These are phyloP conservation scores for Heliconius melpomene DNA, from an alignment of 1,140 invertebrate species.

Conservation along the genomic window DNA sequence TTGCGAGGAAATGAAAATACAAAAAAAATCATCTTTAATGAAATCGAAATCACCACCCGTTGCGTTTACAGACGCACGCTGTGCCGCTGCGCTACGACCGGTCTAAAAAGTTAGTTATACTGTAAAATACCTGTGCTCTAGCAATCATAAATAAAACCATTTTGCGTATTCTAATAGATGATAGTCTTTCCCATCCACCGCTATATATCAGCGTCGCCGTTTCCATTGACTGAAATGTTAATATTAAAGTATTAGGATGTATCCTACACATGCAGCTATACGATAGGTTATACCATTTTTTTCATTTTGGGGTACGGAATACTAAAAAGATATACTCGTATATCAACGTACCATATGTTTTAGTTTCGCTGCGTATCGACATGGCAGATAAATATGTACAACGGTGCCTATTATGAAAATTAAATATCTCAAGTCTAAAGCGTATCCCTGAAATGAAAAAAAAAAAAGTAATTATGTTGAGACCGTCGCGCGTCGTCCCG, in stretches of 20 bases:
- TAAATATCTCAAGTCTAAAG: conserved; percentile 52
- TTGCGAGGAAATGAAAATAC: too few relatives aligned
- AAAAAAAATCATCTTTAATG: too few relatives aligned
- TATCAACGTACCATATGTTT: conserved; percentile 42
- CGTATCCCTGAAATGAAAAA: conserved; percentile 45
- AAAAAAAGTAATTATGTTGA: background rate
- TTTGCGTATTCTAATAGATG: conserved; percentile 28
- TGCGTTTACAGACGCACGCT: background rate
- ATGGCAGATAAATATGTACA: conserved; percentile 55
- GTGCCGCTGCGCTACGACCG: too few relatives aligned
- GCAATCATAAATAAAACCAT: conserved; percentile 45
- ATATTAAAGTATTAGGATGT: background rate
- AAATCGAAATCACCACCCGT: background rate
- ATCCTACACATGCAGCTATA: too few relatives aligned
- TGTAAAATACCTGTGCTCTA: conserved; percentile 32
- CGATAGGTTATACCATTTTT: too few relatives aligned
- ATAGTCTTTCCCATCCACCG: conserved; percentile 42
- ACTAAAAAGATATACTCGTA: background rate
- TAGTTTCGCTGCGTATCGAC: conserved; percentile 50
- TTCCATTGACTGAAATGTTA: conserved; percentile 40
- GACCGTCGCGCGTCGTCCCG: too few relatives aligned
- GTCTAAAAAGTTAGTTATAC: background rate
- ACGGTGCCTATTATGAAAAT: conserved; percentile 50
- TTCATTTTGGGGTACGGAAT: too few relatives aligned
- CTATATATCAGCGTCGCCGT: conserved; percentile 41